phyloP scores from a whole-genome alignment of 2,797 vertebrate species.

The Lithobates pipiens region DNA sequence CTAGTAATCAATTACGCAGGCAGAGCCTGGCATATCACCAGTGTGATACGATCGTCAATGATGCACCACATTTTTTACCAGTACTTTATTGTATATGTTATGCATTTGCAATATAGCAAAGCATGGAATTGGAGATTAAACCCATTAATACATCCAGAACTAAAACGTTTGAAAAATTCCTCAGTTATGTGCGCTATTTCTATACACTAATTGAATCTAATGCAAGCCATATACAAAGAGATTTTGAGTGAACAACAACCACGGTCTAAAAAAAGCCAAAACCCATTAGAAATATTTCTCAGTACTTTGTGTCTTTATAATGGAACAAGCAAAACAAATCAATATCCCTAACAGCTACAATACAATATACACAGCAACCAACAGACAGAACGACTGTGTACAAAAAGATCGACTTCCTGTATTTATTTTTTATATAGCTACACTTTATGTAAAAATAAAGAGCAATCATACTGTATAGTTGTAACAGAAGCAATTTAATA shows the following conservation, averaged over 20 bases:
- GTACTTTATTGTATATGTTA: background rate
- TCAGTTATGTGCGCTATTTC: background rate
- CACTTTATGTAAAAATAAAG: too few relatives aligned
- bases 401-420: background rate
- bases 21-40: too few relatives aligned
- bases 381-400: background rate
- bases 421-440: too few relatives aligned
- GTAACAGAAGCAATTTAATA: too few relatives aligned
- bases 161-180: background rate
- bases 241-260: background rate
- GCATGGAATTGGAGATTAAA: background rate
- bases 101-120: background rate
- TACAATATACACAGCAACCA: background rate
- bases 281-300: constrained; percentile 5
- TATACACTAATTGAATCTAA: constrained; percentile 19
- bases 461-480: too few relatives aligned
- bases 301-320: background rate
- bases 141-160: background rate
- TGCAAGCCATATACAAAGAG: background rate
- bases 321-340: background rate
- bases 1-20: too few relatives aligned
- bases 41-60: background rate
- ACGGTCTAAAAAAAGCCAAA: constrained; percentile 6
- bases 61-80: background rate
- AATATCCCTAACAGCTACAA: background rate